These are phyloP conservation scores for Microcebus ravelobensis DNA, from an alignment of 2,113 vertebrate species.

Conservation along the genomic window DNA sequence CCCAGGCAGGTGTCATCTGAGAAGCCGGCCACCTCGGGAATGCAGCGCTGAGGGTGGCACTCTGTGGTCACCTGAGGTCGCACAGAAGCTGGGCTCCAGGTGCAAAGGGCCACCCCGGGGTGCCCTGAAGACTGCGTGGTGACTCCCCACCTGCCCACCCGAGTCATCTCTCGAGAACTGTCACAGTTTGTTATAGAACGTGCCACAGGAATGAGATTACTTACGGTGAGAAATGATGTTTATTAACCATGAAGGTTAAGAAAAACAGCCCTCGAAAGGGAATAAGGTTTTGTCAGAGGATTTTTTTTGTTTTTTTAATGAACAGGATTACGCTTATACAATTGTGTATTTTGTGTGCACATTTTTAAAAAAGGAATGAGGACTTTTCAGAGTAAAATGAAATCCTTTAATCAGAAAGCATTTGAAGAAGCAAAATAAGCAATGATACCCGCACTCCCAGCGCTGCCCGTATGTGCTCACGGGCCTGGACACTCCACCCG, in stretches of 20 bases:
- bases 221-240: neutral
- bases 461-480: neutral
- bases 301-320: neutral
- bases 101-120: rapidly evolving
- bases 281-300: neutral
- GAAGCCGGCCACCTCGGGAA: no score
- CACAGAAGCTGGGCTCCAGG: neutral
- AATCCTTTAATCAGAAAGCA: constrained; percentile 55
- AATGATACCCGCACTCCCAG: neutral
- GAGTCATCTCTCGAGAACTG: neutral
- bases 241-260: neutral
- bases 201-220: neutral
- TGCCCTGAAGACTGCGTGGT: rapidly evolving
- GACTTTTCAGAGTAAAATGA: constrained; percentile 25
- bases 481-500: neutral
- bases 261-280: neutral
- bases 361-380: neutral
- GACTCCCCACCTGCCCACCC: neutral
- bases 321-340: constrained; percentile 27
- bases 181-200: neutral
- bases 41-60: rapidly evolving
- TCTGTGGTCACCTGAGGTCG: neutral
- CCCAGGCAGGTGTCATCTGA: neutral
- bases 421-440: neutral
- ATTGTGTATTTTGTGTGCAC: neutral